Evolutionary conservation across 2,797 vertebrate genomes (phyloP), one percentile per base, ranked within the genome.

Genomic region (Spinus pinus): DNA sequence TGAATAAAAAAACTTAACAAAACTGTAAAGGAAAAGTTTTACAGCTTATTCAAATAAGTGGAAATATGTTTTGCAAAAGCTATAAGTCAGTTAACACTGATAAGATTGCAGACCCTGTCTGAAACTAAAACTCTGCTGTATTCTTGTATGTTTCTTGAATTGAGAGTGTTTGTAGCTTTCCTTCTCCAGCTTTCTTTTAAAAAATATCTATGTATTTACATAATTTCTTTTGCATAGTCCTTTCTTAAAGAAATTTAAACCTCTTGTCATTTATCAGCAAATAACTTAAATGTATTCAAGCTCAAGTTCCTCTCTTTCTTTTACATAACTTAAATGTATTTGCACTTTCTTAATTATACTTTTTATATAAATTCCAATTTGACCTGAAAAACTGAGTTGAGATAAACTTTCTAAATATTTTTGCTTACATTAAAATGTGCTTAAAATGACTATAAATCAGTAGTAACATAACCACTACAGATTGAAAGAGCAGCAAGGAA

Each of bases 281-380:
- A 56, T 51, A 71, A 37, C 37, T 37, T 37, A 37, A 80, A 67
- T 53, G 5, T 7, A 41, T 60, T 49, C 13, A 41, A 50, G 4
- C 2, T 72, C 30, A 62, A 33, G 4, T 42, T 67, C 19, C 4
- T 54, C 12, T 4, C 6, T 39, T 65, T 80, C 10, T 15, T 51
- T 35, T 39, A 5, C 4, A 8, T 23, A 27, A 10, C 2, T 9
- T 19, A 70, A 42, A 39, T 41, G 0, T 6, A 57, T 53, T 44
- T 12, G 6, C 2, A 9, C 6, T 31, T 65, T 37, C 2, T 72
- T 15, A 41, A 21, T 46, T 9, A 39, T 51, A 51, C 1, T 64
- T 74, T 37, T 64, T 6, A 9, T 23, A 23, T 4, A 57, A 77
- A 65, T 56, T 75, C 14, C 0, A 1, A 56, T 65, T 69, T 35